These are phyloP conservation scores for Taenaris catops DNA, from an alignment of 2,888 invertebrate species.

Conservation along the genomic window DNA sequence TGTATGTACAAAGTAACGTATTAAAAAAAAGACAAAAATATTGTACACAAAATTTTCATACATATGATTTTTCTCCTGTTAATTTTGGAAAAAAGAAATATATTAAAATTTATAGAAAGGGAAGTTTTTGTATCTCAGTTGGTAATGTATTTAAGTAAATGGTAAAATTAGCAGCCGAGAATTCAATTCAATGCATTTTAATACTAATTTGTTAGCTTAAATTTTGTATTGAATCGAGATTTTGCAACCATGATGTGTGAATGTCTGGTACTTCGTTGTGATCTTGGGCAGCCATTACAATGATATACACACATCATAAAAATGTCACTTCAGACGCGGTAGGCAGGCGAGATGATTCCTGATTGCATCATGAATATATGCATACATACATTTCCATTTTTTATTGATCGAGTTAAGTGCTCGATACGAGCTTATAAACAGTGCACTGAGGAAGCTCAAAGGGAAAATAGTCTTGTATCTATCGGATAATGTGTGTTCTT, in stretches of 20 bases:
- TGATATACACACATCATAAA: constrained; percentile 31
- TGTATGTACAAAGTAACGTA: too few relatives aligned
- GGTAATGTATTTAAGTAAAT: too few relatives aligned
- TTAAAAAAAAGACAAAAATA: too few relatives aligned
- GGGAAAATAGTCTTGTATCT: constrained; percentile 20
- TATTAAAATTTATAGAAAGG: too few relatives aligned
- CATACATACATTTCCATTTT: constrained; percentile 39
- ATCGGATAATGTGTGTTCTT: constrained; percentile 16
- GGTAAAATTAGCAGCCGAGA: too few relatives aligned
- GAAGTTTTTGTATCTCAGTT: too few relatives aligned
- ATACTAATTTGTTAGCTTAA: too few relatives aligned
- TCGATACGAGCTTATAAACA: constrained; percentile 38
- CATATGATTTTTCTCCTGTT: too few relatives aligned
- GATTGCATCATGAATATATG: constrained; percentile 33
- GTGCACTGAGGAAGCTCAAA: constrained; percentile 30
- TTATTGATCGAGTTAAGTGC: constrained; percentile 36
- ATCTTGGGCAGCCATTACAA: constrained; percentile 1
- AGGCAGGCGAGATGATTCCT: constrained; percentile 22
- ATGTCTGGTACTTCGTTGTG: neutral
- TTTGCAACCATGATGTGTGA: neutral
- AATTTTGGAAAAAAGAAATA: too few relatives aligned
- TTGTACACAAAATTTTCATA: too few relatives aligned
- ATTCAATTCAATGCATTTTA: too few relatives aligned
- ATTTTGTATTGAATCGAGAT: too few relatives aligned
- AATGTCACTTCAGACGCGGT: constrained; percentile 37